Evolutionary conservation across 2,888 invertebrate genomes (phyloP), one percentile per base, ranked within the genome.

Genomic region (Magallana nippona): DNA sequence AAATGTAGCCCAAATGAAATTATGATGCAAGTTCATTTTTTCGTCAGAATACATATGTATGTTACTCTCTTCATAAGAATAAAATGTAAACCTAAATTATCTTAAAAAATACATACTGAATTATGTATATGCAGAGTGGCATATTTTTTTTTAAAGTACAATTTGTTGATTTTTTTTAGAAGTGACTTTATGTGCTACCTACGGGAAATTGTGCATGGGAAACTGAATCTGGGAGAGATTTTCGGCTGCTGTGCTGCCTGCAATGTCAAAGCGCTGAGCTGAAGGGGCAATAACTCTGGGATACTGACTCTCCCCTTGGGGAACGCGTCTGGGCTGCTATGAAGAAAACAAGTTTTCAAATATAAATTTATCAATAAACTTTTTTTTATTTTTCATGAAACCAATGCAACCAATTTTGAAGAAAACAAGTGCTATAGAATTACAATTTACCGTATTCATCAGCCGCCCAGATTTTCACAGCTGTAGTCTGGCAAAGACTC

Each of bases 181-280:
- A 44, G 44, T 5, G 44, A 44, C 5, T 44, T 8, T 0, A 44
- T 5, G 44, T 44, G 44, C 79, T 77, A 88, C 88, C 81, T 84
- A 88, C 88, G 82, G 88, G 63, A 85, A 88, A 71, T 84, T 86
- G 71, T 84, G 86, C 63, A 88, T 79, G 32, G 85, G 88, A 87
- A 84, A 90, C 60, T 86, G 87, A 55, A 89, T 79, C 17, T 84
- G 84, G 1, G 85, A 79, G 83, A 88, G 84, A 44, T 44, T 77
- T 15, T 81, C 85, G 3, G 62, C 79, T 1, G 15, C 58, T 56
- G 44, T 44, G 44, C 79, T 71, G 13, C 79, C 84, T 32, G 83
- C 79, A 32, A 86, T 84, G 56, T 86, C 88, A 77, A 87, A 87
- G 86, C 87, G 88, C 71, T 85, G 87, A 32, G 83, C 84, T 19